Percentiles rank a stretch among this genome's conserved stretches.
phyloP scores from a whole-genome alignment of 2,113 vertebrate species.

The Galbula dea region DNA sequence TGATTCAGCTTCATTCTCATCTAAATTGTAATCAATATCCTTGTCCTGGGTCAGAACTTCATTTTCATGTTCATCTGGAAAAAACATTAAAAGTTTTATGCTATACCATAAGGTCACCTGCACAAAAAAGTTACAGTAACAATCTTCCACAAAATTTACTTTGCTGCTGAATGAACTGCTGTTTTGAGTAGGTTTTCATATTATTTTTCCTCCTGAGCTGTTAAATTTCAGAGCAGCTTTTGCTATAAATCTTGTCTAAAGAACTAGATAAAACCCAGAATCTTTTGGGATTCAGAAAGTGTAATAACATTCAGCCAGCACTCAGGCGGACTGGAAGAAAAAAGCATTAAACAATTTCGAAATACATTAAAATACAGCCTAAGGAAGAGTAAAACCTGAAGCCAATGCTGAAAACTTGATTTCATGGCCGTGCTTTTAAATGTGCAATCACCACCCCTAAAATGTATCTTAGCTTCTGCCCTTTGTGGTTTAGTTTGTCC shows the following conservation, averaged over 20 bases:
- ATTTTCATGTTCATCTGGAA: constrained; percentile 31
- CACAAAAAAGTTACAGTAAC: neutral
- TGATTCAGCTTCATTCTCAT: constrained; percentile 88
- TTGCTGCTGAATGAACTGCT: neutral
- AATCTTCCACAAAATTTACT: neutral
- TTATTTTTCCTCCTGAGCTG: neutral
- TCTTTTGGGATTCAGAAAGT: neutral
- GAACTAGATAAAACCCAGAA: neutral
- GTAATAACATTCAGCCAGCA: neutral
- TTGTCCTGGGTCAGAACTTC: constrained; percentile 72
- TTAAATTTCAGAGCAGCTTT: neutral
- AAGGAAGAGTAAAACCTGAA: neutral
- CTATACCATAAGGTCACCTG: neutral
- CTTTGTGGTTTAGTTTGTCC: neutral
- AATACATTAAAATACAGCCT: neutral
- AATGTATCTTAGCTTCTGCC: neutral
- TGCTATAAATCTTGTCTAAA: neutral
- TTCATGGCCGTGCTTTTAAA: neutral
- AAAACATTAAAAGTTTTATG: neutral
- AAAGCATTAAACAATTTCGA: neutral
- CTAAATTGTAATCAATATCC: constrained; percentile 79
- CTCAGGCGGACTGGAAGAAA: neutral
- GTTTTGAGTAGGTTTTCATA: neutral
- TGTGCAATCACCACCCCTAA: neutral
- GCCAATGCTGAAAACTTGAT: neutral